phyloP scores from a whole-genome alignment of 2,113 vertebrate genomes.

The Tychaedon coryphoeus region DNA sequence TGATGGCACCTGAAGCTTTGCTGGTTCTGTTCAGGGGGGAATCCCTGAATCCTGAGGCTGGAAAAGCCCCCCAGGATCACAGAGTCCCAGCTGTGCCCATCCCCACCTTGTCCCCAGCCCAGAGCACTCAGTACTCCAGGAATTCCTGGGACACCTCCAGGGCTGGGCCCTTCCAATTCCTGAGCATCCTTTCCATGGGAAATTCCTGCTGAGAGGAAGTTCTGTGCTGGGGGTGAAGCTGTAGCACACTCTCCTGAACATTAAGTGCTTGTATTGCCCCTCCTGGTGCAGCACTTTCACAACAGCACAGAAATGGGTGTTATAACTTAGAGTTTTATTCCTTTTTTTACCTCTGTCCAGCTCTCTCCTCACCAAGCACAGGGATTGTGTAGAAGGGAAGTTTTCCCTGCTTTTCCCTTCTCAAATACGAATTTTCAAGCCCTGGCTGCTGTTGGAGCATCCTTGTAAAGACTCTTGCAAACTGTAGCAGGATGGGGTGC shows the following conservation, averaged over 20 bases:
- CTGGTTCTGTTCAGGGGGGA: neutral
- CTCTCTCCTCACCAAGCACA: neutral
- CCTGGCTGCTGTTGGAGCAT: neutral
- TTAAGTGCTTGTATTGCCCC: no score
- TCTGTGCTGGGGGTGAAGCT: neutral
- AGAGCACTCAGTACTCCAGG: neutral
- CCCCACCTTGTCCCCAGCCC: neutral
- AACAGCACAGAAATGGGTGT: no score
- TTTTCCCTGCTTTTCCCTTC: neutral
- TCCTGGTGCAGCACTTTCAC: no score
- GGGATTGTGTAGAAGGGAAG: neutral
- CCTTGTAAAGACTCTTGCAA: neutral
- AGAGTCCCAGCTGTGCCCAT: fast-evolving
- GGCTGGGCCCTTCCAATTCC: neutral
- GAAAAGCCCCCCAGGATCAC: neutral
- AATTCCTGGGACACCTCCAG: neutral
- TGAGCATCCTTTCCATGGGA: neutral
- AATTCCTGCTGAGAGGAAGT: neutral
- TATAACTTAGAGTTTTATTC: neutral
- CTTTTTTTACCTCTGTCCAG: neutral
- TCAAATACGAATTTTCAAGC: neutral
- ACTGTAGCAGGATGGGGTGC: neutral
- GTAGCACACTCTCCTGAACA: neutral
- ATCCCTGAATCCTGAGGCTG: neutral
- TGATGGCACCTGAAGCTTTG: neutral